Base-by-base conservation (phyloP, 2,113 vertebrate genomes). In the Galeopterus variegatus region DNA sequence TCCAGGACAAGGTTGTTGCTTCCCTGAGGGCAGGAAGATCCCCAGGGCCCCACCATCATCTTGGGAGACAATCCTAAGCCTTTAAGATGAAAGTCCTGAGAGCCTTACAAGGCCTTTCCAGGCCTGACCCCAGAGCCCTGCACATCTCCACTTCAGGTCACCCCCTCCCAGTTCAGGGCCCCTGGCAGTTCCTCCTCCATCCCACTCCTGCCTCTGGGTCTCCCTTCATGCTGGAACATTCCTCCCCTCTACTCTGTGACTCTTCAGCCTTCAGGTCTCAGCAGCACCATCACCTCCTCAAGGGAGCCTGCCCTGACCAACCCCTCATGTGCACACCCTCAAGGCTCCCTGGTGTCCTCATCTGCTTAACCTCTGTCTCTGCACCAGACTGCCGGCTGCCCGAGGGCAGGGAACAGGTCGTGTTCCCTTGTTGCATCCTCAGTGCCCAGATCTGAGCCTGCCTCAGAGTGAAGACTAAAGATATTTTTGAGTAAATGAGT, bases 281-380 rank as follows among this genome's bases (percentile, higher is more conserved):
- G 70, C 19, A 7, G 60, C 62, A 18, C 86, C 77, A 33, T 5
- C 28, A 11, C 65, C 77, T 41, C 82, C 52, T 67, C 72, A 3
- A 28, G 4, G 50, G 70, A 70, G 31, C 75, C 17, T n/a, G 8
- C 17, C 54, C 21, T 33, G 31, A 21, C 21, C 52, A 6, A 52
- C 48, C 75, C 24, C 36, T 76, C 73, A 48, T 52, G 26, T 0
- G 24, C 60, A 50, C 56, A 4, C 21, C 52, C 82, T 72, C n/a
- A 6, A 23, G 56, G 45, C 56, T 52, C 77, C 58, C n/a, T 8
- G 0, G 1, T 26, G 1, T 15, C 54, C 64, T 81, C 90, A 86
- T 95, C 75, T 84, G 90, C 26, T 4, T 58, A 65, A 50, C 89
- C 85, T 77, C 90, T 65, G 73, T 70, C 33, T n/a, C 41, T 31